A percentile compares a stretch with the other conserved stretches of the same genome.
phyloP scores from a whole-genome alignment of 1,140 invertebrate species.

The Drosophila simulans region DNA sequence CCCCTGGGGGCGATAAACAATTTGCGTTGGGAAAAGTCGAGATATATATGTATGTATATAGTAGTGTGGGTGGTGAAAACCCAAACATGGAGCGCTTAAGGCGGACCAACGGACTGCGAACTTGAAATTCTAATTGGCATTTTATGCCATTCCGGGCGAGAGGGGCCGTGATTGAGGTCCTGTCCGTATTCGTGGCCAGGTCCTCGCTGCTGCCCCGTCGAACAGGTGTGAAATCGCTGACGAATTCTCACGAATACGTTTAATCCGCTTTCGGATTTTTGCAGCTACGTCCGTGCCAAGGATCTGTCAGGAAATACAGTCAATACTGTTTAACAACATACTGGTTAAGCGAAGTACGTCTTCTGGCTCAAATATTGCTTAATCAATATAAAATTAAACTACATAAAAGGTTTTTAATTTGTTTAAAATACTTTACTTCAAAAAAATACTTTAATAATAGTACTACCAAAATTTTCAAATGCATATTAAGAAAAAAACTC shows the following conservation, averaged over 20 bases:
- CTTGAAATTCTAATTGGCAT: constrained; percentile 82
- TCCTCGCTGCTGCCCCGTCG: constrained; percentile 20
- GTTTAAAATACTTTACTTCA: too few species aligned
- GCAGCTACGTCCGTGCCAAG: constrained; percentile 39
- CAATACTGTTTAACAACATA: background rate
- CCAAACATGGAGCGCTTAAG: constrained; percentile 30
- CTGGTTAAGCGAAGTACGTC: background rate
- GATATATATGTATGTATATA: background rate
- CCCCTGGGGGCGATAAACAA: constrained; percentile 73
- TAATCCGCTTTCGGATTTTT: constrained; percentile 82
- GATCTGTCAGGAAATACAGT: constrained; percentile 18
- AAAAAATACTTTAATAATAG: too few species aligned
- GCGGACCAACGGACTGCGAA: constrained; percentile 64
- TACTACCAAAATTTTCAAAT: too few species aligned
- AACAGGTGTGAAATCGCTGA: constrained; percentile 81
- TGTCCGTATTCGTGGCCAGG: constrained; percentile 9
- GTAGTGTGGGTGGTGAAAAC: background rate
- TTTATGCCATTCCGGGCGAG: constrained; percentile 70
- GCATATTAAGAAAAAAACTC: too few species aligned
- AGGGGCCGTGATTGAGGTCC: constrained; percentile 12
- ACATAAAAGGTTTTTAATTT: too few species aligned
- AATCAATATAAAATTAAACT: too few species aligned
- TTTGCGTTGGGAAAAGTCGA: constrained; percentile 62
- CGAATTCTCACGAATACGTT: constrained; percentile 82
- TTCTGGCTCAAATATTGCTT: too few species aligned